phyloP scores from a whole-genome alignment of 2,888 invertebrate genomes.

The Euspilapteryx auroguttella region DNA sequence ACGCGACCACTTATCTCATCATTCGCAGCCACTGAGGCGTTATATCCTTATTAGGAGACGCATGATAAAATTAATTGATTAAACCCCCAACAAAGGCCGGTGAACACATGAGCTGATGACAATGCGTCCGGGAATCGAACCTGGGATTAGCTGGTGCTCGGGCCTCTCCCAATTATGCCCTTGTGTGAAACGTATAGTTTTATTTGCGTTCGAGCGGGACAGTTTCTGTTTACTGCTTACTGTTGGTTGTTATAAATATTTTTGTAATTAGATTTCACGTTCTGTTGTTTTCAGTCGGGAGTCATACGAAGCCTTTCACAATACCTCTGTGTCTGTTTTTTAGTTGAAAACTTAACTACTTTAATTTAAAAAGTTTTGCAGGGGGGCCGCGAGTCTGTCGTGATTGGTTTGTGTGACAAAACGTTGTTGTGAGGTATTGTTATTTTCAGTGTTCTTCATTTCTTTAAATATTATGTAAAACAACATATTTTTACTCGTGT shows the following conservation, averaged over 20 bases:
- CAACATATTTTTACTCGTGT: no score
- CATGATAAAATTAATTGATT: slow-evolving; percentile 42
- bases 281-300: no score
- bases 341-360: no score
- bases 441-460: no score
- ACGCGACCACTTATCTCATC: slow-evolving; percentile 11
- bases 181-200: slow-evolving; percentile 14
- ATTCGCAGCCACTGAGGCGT: slow-evolving; percentile 17
- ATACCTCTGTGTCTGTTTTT: no score
- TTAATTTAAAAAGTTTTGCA: no score
- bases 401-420: no score
- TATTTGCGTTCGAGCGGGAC: neutral
- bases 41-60: slow-evolving; percentile 20
- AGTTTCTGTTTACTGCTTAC: neutral
- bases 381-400: no score
- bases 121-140: slow-evolving; percentile 18
- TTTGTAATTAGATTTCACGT: neutral
- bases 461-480: no score
- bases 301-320: no score
- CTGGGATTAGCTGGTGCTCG: slow-evolving; percentile 27
- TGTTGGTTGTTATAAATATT: neutral
- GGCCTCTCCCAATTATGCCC: slow-evolving; percentile 22
- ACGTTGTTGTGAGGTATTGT: no score
- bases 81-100: slow-evolving; percentile 22
- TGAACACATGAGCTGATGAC: slow-evolving; percentile 23